Evolutionary conservation across 1,140 invertebrate genomes (phyloP), one percentile per base, ranked within the genome.

Genomic region (Diachasma alloeum): DNA sequence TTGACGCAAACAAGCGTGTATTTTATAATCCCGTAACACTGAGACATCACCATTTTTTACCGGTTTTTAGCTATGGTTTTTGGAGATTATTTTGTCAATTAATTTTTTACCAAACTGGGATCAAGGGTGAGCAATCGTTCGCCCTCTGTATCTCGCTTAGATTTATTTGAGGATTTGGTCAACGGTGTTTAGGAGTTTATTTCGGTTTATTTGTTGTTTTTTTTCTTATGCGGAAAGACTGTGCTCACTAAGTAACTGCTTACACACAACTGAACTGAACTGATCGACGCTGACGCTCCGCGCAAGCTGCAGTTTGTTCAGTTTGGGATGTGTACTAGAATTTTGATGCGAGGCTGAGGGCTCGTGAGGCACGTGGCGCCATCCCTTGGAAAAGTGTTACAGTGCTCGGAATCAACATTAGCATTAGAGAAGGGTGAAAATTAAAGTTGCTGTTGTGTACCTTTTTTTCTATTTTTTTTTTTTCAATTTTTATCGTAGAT

Each of bases 1-100:
- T 94, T 95, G 79, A 95, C 90, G 77, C 93, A 87, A 74, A 94
- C 90, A 77, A 94, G 91, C 37, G 94, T 86, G 83, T 93, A 94
- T 87, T 94, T 94, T 79, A 94, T 91, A 81, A 92, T 88, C 71
- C 91, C 91, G 88, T 93, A 94, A 89, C 93, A 94, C 78, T 92
- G 91, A 75, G 90, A 91, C 48, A 93, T 84, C 84, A 92, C 93
- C 93, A 94, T 94, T 72, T 82, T 63, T 63, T 31, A 63, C 59
- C 59, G 24, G 24, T 63, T 63, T 26, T 63, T 13, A 15, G 8
- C 19, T 59, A 17, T 10, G 4, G 19, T 59, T 46, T 46, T 46
- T 46, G n/a, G n/a, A 17, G 17, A 53, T 53, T 53, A 53, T 53
- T 53, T 19, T 5, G 9, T 13, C 15, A 53, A 1, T 53, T 4